Base-by-base conservation (phyloP, 2,113 vertebrate genomes). In the Saccopteryx leptura region DNA sequence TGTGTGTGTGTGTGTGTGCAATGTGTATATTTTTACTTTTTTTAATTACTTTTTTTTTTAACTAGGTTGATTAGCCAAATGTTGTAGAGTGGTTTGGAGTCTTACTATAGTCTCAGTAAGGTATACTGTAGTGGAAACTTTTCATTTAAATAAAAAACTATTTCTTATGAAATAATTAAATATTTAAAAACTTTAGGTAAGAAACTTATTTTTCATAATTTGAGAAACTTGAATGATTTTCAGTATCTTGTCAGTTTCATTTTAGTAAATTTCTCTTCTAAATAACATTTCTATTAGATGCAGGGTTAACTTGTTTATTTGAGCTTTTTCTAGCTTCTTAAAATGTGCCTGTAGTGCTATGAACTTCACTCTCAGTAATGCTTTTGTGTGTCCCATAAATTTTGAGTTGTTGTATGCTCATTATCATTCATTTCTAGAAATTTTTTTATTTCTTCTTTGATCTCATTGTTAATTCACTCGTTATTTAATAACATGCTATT, bases 61-160 rank as follows among this genome's bases (percentile, higher is more conserved):
- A 80, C 48, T 85, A 65, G 75, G 50, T 65, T 84, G 3, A 69
- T 93, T 63, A 91, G 75, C 9, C 23, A 84, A 88, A 76, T 94
- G 33, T 91, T 74, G 5, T 52, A 86, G 33, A 75, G 48, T 94
- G 68, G 48, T 92, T 87, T 92, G 21, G 33, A 66, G 46, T 92
- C 33, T 90, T 23, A n/a, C 52, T 83, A 26, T 11, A 92, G 54
- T 90, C 52, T 94, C 79, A 81, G 54, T 91, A 84, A 92, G 23
- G 12, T 60, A 71, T 76, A 78, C 1, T 26, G 2, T 79, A 61
- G 17, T 54, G 58, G 12, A 96, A 96, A 89, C 85, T 4, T 58
- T 88, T 91, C 31, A 93, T 52, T 95, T 93, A 84, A 88, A 69
- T 63, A 33, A 88, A 92, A 83, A 90, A n/a, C 39, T 81, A 65